phyloP scores from a whole-genome alignment of 2,797 vertebrate species.

The Phoebastria nigripes region DNA sequence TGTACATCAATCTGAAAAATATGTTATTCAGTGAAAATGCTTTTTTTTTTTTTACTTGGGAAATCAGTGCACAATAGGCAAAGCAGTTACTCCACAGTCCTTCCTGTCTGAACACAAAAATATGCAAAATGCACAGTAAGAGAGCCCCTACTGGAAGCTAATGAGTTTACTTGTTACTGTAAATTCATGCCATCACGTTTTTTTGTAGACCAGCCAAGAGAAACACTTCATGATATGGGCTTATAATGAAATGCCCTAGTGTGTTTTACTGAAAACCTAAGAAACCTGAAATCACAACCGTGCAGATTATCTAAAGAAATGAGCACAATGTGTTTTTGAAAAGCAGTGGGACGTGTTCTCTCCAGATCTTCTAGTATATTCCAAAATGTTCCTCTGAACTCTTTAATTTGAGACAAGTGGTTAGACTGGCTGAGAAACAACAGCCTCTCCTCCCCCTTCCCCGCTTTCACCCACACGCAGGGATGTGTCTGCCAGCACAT shows the following conservation, averaged over 20 bases:
- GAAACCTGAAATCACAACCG: neutral
- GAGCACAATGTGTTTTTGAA: neutral
- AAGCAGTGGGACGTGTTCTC: neutral
- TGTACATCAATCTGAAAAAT: neutral
- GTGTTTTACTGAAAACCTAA: neutral
- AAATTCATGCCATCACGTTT: neutral
- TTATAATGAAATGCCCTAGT: neutral
- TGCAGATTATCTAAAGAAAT: neutral
- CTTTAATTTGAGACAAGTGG: neutral
- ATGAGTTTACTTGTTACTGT: neutral
- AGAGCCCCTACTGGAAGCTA: neutral
- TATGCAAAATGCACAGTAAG: neutral
- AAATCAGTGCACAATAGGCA: neutral
- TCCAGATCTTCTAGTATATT: neutral
- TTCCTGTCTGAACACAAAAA: neutral
- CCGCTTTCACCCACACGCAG: rapidly evolving
- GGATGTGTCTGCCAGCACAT: neutral
- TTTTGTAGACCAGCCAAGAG: neutral
- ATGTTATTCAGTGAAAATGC: neutral
- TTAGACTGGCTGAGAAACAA: neutral
- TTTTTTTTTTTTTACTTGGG: neutral
- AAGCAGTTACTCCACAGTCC: neutral
- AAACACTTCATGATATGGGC: neutral
- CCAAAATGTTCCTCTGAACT: neutral
- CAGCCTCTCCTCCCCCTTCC: neutral